Conservation (phyloP, 2,888 invertebrate genomes). For the Encarsia formosa region DNA sequence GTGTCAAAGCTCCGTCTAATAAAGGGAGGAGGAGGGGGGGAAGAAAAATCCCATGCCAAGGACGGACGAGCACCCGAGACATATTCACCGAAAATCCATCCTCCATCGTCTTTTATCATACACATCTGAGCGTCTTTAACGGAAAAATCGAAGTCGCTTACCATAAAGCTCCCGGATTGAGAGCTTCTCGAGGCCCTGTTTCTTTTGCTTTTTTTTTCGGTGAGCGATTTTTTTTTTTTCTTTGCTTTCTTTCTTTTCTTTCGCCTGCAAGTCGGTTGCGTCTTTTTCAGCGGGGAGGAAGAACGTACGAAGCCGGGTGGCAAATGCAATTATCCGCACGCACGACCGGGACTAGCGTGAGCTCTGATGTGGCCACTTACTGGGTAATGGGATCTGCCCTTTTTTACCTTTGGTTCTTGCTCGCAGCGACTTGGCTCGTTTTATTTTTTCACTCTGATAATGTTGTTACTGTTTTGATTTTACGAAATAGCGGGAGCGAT, state of each 20-base stretch:
- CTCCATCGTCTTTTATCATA: background rate
- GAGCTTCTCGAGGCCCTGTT: slow-evolving; percentile 29
- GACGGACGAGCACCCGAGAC: slow-evolving; percentile 15
- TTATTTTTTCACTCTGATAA: too few relatives aligned
- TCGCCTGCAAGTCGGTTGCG: background rate
- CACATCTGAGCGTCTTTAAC: slow-evolving; percentile 41
- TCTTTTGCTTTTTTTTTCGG: background rate
- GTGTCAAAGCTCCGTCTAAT: slow-evolving; percentile 15
- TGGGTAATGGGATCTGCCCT: too few relatives aligned
- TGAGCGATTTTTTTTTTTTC: background rate
- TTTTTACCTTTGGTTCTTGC: too few relatives aligned
- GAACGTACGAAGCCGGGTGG: slow-evolving; percentile 6
- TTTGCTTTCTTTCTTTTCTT: background rate
- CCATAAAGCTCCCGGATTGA: slow-evolving; percentile 44
- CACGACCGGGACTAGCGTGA: slow-evolving; percentile 16
- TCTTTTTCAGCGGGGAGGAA: slow-evolving; percentile 1
- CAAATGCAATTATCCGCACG: slow-evolving; percentile 28
- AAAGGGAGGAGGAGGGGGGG: slow-evolving; percentile 16
- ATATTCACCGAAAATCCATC: slow-evolving; percentile 23
- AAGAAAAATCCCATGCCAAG: background rate
- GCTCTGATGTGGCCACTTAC: slow-evolving; percentile 12
- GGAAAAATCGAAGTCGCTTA: slow-evolving; percentile 50
- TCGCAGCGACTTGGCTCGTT: too few relatives aligned
- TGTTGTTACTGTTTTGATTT: too few relatives aligned
- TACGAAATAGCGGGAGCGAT: too few relatives aligned